Conservation (phyloP, 2,888 invertebrate species). For the Lysandra coridon region DNA sequence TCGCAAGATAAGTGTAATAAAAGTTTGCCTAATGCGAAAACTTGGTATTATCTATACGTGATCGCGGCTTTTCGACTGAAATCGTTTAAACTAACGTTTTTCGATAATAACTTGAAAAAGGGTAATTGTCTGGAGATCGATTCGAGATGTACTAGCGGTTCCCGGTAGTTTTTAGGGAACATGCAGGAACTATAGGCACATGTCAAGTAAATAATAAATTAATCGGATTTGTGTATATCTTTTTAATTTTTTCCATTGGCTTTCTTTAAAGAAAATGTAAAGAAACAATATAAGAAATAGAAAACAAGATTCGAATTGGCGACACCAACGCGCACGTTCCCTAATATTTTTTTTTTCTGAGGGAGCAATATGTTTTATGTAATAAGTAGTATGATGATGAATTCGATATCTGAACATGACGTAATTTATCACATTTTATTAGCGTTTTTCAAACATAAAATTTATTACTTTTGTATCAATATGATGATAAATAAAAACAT, state of each 20-base stretch:
- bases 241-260: no score
- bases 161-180: constrained; percentile 14
- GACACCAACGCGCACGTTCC: no score
- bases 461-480: not conserved
- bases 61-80: constrained; percentile 72
- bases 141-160: constrained; percentile 42
- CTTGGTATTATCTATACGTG: constrained; percentile 79
- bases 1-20: constrained; percentile 76
- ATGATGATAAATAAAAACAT: not conserved
- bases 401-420: no score
- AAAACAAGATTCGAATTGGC: no score
- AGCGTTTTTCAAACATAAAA: no score
- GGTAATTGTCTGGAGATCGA: constrained; percentile 52
- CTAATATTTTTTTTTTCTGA: no score
- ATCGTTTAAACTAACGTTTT: constrained; percentile 61
- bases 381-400: no score
- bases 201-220: not conserved
- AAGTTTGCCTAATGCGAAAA: constrained; percentile 76
- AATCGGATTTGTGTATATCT: not conserved
- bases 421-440: no score
- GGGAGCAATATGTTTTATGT: no score
- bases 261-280: no score
- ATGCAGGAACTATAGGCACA: not conserved
- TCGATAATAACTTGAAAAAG: constrained; percentile 56
- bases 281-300: no score